Evolutionary conservation across 2,113 vertebrate species (phyloP), one percentile per base, ranked within the genome.

Genomic region (Piaya cayana): DNA sequence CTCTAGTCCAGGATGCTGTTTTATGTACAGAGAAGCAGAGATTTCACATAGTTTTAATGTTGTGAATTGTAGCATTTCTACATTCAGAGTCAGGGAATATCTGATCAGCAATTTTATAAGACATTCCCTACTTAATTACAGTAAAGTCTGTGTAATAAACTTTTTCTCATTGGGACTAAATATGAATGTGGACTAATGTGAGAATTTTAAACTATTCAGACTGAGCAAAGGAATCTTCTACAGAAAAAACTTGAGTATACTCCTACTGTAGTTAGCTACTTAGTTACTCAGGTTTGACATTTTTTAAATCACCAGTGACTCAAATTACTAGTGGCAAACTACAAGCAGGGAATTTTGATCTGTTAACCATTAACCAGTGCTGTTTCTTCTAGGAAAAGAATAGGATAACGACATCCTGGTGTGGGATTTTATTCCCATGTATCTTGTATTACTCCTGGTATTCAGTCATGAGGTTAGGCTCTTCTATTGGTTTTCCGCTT

Each of bases 371-470:
- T 68, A 64, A 72, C n/a, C n/a, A n/a, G n/a, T n/a, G n/a, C n/a
- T 9, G 27, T 27, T 82, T 74, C 43, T 78, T 25, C 30, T 64
- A 63, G 60, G 43, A 81, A 45, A 65, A 71, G n/a, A 27, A 47
- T 39, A 45, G 29, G 19, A 15, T 68, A 29, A 71, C 42, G 7
- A 37, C 43, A 23, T 68, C 25, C 18, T 11, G 12, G 23, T 45
- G 8, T 60, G 26, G 19, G 26, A 0, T 1, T 22, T 34, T 62
- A 64, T 11, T 1, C 21, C 50, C 8, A 5, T 52, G 3, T 45
- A 63, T 82, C n/a, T 71, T 68, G 4, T 39, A 20, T 53, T 63
- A 42, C 32, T 55, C 32, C 13, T 36, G 15, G 7, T 34, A 55
- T 56, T 67, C 42, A 56, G 10, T 71, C 4, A 0, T 53, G 34